These are phyloP conservation scores for Ormyrus nitidulus DNA, from an alignment of 2,888 invertebrate genomes.

Conservation along the genomic window DNA sequence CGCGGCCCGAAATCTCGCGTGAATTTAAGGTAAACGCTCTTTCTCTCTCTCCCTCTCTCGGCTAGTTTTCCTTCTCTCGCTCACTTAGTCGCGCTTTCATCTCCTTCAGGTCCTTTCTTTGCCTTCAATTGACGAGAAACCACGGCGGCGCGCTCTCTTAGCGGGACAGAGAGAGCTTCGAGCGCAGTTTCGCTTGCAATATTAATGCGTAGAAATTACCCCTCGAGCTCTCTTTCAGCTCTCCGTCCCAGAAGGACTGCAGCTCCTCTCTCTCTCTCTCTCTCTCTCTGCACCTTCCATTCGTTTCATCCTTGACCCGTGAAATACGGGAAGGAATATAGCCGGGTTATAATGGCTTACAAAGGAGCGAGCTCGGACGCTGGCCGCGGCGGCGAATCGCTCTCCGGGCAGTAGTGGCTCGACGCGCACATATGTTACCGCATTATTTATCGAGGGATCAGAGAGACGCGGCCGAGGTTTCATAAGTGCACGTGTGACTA, in stretches of 20 bases:
- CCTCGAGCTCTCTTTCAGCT: conserved; percentile 11
- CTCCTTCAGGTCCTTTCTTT: background rate
- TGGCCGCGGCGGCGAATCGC: too few relatives aligned
- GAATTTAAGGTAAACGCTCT: background rate
- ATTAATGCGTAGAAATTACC: conserved; percentile 31
- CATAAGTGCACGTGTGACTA: too few relatives aligned
- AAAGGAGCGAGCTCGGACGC: too few relatives aligned
- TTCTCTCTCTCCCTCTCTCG: background rate
- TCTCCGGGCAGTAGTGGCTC: too few relatives aligned
- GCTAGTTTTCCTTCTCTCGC: background rate
- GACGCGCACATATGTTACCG: too few relatives aligned
- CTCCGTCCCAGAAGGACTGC: background rate
- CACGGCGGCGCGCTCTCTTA: background rate
- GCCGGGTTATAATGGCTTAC: too few relatives aligned
- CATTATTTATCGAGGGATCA: too few relatives aligned
- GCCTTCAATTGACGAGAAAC: background rate
- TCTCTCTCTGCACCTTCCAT: background rate
- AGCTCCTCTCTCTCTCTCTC: background rate
- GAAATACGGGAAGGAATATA: too few relatives aligned
- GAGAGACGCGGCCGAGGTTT: too few relatives aligned
- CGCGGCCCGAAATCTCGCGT: background rate
- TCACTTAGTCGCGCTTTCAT: background rate
- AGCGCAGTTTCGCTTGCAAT: conserved; percentile 21
- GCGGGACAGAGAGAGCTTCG: background rate
- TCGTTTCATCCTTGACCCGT: background rate